Evolutionary conservation across 1,140 invertebrate species (phyloP).

Genomic region (Mya arenaria): DNA sequence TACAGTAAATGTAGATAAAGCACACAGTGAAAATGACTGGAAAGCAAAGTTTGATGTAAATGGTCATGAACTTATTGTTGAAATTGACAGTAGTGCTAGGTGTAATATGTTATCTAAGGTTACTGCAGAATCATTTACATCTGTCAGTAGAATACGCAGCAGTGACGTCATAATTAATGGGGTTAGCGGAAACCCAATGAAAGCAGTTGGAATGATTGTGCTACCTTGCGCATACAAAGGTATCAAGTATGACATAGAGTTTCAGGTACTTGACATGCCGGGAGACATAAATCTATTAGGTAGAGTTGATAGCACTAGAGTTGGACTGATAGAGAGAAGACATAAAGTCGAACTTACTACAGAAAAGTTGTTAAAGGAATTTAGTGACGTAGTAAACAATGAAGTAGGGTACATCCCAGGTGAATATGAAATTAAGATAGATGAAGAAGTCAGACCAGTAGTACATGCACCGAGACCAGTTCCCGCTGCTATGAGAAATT

Average conservation of each 20-base stretch:
- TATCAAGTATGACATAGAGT: neutral
- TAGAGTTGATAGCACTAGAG: neutral
- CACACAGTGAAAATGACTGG: neutral
- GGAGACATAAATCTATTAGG: constrained; percentile 9
- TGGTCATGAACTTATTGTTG: neutral
- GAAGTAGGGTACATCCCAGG: constrained; percentile 45
- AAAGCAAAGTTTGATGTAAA: constrained; percentile 12
- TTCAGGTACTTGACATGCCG: constrained; percentile 3
- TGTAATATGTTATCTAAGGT: constrained; percentile 34
- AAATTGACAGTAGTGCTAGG: constrained; percentile 47
- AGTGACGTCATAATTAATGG: constrained; percentile 38
- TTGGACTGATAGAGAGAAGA: constrained; percentile 11
- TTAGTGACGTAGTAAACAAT: constrained; percentile 11
- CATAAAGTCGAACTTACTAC: neutral
- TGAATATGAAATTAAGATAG: constrained; percentile 36
- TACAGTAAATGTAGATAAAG: neutral
- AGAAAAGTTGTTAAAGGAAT: constrained; percentile 22
- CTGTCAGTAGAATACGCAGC: neutral
- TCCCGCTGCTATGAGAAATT: constrained; percentile 26
- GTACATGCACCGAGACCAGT: constrained; percentile 36
- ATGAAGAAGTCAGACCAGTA: constrained; percentile 21
- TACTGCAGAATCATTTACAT: constrained; percentile 14
- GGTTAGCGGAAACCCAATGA: constrained; percentile 15
- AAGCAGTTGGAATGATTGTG: constrained; percentile 29
- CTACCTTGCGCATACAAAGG: constrained; percentile 47